Base-by-base conservation (phyloP, 1,140 invertebrate species). In the Heliconius himera region DNA sequence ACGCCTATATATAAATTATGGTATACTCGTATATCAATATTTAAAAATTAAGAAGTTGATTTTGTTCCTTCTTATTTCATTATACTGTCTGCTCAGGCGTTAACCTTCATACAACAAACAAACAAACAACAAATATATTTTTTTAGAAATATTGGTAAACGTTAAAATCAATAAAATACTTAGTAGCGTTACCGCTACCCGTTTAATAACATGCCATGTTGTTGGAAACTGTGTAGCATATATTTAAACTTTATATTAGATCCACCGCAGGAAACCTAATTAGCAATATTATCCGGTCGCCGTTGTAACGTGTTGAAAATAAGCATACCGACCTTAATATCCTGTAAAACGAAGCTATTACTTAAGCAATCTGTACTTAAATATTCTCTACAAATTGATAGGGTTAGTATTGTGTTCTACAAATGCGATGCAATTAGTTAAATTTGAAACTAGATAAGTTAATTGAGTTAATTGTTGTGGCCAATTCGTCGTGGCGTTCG, bases 261-360 rank as follows among this genome's bases (percentile, higher is more conserved):
- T 89, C 88, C 87, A 84, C 83, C 81, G 80, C 83, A 86, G 88
- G 83, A 85, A 87, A 88, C 84, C 82, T 86, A 89, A 89, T 90
- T 90, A 90, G 86, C 86, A 88, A 87, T 90, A 89, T 88, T 85
- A 88, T 87, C 88, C 88, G 89, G 83, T 77, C 83, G 84, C 9
- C 79, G 82, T 81, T 82, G 79, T 89, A 90, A 87, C 85, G 84
- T 80, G 84, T 66, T 77, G 83, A 82, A 84, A 60, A 60, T 60
- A 60, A n/a, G 22, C 72, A 74, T 46, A 60, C 70, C 26, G 38
- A 46, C 72, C 41, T 79, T 76, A 75, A 75, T 29, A 70, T 49
- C 33, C 49, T 75, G 41, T n/a, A 54, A 75, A 79, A 46, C 70
- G 54, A 73, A 60, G 41, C n/a, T 60, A n/a, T 60, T 26, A 60